These are phyloP conservation scores for Cyprinus carpio DNA, from an alignment of 2,113 vertebrate species.

Conservation along the genomic window DNA sequence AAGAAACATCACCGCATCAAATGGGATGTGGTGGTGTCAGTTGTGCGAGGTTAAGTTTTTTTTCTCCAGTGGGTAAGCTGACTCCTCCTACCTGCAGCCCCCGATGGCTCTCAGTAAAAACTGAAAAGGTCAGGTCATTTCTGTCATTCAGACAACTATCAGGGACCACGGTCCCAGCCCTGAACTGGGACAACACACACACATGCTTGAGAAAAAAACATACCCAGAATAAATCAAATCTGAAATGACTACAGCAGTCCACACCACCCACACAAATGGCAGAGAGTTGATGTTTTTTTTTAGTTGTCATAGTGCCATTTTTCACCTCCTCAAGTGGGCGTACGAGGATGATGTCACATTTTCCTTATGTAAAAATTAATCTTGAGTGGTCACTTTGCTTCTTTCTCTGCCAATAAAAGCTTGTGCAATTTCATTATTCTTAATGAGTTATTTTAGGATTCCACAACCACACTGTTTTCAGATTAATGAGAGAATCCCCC, in stretches of 20 bases:
- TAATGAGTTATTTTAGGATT: constrained; percentile 6
- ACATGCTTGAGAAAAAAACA: too few species aligned
- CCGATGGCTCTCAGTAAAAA: neutral
- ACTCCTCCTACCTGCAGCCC: neutral
- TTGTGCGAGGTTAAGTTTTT: neutral
- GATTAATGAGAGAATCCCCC: neutral
- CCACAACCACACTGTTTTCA: neutral
- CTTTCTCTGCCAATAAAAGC: neutral
- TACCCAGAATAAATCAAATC: too few species aligned
- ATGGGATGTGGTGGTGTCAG: neutral
- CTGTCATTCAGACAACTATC: constrained; percentile 7
- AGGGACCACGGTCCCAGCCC: neutral
- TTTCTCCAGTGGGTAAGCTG: neutral
- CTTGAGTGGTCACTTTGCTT: neutral
- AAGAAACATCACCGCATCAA: neutral
- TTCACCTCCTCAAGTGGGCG: constrained; percentile 41
- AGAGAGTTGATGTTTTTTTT: constrained; percentile 2
- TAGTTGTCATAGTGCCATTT: constrained; percentile 28
- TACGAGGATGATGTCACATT: constrained; percentile 35
- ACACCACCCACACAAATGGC: neutral
- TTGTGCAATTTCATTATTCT: neutral
- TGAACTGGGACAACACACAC: neutral
- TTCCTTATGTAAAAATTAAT: constrained; percentile 8
- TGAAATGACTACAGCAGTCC: neutral
- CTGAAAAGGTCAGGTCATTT: constrained; percentile 42